These are phyloP conservation scores for Oncorhynchus nerka DNA, from an alignment of 2,113 vertebrate genomes.

Conservation along the genomic window DNA sequence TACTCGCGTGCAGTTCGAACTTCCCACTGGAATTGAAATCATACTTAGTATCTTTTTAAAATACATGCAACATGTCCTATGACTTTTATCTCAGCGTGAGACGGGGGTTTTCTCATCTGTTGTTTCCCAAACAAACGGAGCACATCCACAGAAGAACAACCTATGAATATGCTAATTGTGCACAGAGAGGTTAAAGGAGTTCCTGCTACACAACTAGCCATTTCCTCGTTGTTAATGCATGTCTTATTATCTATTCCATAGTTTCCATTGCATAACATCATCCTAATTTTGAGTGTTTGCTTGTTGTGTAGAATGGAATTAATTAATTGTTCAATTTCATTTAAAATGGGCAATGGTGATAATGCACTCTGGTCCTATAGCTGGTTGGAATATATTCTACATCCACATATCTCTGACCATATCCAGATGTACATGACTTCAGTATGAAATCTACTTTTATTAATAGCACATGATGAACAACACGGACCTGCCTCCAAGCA, in stretches of 20 bases:
- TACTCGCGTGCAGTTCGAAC: constrained; percentile 7
- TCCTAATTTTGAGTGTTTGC: neutral
- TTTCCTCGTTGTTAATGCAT: neutral
- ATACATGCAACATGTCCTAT: constrained; percentile 14
- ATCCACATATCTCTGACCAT: too few species aligned
- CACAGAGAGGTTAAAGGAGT: constrained; percentile 33
- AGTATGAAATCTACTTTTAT: too few species aligned
- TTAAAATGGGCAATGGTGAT: too few species aligned
- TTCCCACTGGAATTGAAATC: constrained; percentile 10
- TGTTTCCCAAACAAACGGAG: constrained; percentile 44
- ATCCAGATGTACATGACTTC: too few species aligned
- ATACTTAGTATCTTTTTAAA: constrained; percentile 3
- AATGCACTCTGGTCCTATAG: too few species aligned
- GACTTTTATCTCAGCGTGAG: constrained; percentile 32
- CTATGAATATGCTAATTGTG: constrained; percentile 37
- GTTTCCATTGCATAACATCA: neutral
- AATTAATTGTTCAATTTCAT: neutral
- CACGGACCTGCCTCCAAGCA: constrained; percentile 48
- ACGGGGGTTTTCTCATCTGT: constrained; percentile 27
- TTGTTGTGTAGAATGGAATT: neutral
- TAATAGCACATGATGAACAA: neutral
- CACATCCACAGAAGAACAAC: constrained; percentile 22
- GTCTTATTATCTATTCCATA: neutral
- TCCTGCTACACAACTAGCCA: constrained; percentile 1
- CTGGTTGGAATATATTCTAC: too few species aligned